A percentile compares a stretch with the other conserved stretches of the same genome.
Conservation (phyloP, 2,113 vertebrate species). For the Myrmecobius fasciatus region DNA sequence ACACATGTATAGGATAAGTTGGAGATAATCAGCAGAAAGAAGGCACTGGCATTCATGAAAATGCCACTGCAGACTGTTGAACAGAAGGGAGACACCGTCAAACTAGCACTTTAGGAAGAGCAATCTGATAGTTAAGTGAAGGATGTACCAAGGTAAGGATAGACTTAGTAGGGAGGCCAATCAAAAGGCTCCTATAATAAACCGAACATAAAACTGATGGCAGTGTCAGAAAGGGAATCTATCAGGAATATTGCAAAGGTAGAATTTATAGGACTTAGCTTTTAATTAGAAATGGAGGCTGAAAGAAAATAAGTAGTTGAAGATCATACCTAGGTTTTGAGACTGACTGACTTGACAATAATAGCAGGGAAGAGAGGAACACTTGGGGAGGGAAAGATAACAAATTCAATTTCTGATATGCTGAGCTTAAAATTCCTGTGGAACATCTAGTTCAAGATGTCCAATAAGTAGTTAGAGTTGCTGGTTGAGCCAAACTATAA, state of each 20-base stretch:
- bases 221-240: neutral
- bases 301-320: neutral
- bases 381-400: neutral
- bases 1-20: neutral
- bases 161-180: neutral
- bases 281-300: neutral
- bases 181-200: neutral
- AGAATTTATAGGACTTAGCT: neutral
- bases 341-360: neutral
- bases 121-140: neutral
- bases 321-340: neutral
- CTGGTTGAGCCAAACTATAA: neutral
- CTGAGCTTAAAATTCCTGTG: neutral
- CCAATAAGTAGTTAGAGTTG: neutral
- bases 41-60: neutral
- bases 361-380: neutral
- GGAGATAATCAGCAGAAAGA: neutral
- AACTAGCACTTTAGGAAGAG: neutral
- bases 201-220: neutral
- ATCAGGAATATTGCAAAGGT: neutral
- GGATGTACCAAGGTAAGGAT: neutral
- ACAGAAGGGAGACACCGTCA: neutral
- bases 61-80: neutral
- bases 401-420: neutral
- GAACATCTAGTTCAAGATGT: neutral